phyloP scores from a whole-genome alignment of 2,113 vertebrate genomes.

The Vicugna pacos region DNA sequence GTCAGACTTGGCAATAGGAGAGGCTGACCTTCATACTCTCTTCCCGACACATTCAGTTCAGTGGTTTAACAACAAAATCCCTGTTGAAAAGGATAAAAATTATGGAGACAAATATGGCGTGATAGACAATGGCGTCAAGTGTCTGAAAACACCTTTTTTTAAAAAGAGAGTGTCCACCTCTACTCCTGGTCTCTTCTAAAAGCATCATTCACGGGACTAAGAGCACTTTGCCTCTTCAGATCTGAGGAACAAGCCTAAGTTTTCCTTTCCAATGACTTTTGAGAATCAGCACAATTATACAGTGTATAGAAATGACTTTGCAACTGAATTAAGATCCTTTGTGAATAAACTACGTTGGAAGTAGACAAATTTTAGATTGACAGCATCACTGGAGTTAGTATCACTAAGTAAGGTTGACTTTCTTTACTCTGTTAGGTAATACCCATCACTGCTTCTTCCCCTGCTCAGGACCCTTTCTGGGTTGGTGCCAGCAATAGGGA shows the following conservation, averaged over 20 bases:
- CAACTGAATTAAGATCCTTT: neutral
- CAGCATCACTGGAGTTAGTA: neutral
- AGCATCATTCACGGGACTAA: neutral
- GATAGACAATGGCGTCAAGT: neutral
- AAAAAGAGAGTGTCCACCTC: neutral
- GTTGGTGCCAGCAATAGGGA: neutral
- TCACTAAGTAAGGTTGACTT: neutral
- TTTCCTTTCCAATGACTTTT: neutral
- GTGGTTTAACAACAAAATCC: neutral
- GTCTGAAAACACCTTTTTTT: neutral
- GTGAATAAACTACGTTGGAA: neutral
- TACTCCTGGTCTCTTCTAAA: neutral
- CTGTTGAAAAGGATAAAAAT: neutral
- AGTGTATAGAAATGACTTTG: neutral
- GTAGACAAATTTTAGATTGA: neutral
- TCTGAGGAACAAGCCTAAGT: neutral
- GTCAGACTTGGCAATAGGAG: neutral
- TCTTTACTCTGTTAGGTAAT: neutral
- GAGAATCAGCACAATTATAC: neutral
- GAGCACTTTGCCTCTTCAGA: neutral
- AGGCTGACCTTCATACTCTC: neutral
- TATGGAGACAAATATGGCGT: neutral
- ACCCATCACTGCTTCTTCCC: neutral
- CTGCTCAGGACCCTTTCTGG: neutral
- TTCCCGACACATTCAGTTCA: neutral